Conservation (phyloP, 2,797 vertebrate genomes). For the Tarsius wallacei region DNA sequence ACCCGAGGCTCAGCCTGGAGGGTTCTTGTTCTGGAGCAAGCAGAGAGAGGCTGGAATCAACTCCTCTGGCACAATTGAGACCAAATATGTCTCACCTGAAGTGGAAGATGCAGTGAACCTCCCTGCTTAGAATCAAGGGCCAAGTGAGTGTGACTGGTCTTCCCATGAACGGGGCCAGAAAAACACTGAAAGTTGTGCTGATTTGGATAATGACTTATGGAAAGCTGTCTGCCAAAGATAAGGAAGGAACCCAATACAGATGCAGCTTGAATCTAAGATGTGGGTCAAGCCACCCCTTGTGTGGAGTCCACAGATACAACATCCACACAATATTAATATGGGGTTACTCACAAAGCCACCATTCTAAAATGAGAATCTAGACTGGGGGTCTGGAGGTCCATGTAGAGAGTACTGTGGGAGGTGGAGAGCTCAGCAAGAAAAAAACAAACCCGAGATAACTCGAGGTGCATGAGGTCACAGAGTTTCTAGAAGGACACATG, state of each 20-base stretch:
- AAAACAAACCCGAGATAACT: neutral
- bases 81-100: neutral
- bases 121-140: neutral
- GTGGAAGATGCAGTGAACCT: neutral
- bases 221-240: neutral
- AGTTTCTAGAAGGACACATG: neutral
- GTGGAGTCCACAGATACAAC: neutral
- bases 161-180: neutral
- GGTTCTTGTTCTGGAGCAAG: neutral
- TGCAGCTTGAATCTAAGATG: neutral
- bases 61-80: neutral
- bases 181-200: neutral
- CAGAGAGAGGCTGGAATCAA: neutral
- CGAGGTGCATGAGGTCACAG: neutral
- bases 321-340: neutral
- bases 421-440: neutral
- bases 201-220: neutral
- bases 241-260: neutral
- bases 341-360: neutral
- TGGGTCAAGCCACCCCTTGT: neutral
- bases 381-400: neutral
- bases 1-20: neutral
- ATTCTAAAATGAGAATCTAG: neutral
- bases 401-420: neutral
- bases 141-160: neutral